Conservation (phyloP, 2,113 vertebrate genomes). For the Sinocyclocheilus anophthalmus region DNA sequence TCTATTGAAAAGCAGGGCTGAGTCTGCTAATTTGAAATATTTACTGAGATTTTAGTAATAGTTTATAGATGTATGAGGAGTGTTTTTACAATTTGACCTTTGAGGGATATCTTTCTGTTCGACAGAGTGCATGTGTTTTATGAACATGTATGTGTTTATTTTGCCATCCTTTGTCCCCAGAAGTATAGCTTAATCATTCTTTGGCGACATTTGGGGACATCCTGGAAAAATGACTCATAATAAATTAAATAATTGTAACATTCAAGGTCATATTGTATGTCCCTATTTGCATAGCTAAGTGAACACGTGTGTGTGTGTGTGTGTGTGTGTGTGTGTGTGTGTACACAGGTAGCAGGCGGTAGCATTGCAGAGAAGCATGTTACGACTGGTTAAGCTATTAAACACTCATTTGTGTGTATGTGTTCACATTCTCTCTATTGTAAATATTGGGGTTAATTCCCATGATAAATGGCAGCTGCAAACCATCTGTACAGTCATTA, state of each 20-base stretch:
- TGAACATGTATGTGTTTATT: constrained; percentile 1
- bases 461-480: constrained; percentile 81
- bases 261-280: neutral
- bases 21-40: neutral
- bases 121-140: neutral
- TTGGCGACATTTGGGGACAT: neutral
- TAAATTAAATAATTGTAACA: neutral
- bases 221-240: neutral
- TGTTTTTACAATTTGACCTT: neutral
- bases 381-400: constrained; percentile 15
- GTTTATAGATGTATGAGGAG: neutral
- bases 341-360: neutral
- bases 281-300: neutral
- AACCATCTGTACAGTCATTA: constrained; percentile 77
- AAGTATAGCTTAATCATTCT: neutral
- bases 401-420: constrained; percentile 23
- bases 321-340: neutral
- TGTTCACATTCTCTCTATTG: constrained; percentile 69
- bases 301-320: neutral
- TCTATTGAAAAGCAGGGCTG: neutral
- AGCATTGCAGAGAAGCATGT: neutral
- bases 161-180: neutral
- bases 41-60: neutral
- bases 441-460: constrained; percentile 84
- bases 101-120: neutral